Evolutionary conservation across 1,140 invertebrate species (phyloP), one percentile per base, ranked within the genome.

Genomic region (Drosophila ananassae): DNA sequence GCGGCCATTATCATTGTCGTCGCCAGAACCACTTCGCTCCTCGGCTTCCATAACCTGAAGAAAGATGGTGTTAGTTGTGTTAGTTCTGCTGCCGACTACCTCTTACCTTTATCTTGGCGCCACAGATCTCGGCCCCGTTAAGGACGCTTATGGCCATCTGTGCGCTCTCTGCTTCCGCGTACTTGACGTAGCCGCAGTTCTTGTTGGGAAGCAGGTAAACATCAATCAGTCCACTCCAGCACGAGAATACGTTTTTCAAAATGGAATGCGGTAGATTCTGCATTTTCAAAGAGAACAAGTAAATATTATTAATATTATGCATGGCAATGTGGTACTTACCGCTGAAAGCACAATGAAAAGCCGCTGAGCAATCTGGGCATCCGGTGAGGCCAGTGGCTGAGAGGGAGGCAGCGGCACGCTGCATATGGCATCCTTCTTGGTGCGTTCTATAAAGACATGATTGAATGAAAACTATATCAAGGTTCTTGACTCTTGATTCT

Each of bases 181-280:
- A 99, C 89, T 97, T 97, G 0, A 96, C 97, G 92, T 98, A 99
- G 0, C 97, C 97, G 93, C 97, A 98, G 82, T 96, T 97, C 92
- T 96, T 96, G 89, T 97, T 97, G 57, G 95, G 95, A 64, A 98
- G 93, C 91, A 98, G 95, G 81, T 97, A 98, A 3, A 98, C 96
- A 91, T 98, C 97, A 73, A 98, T 98, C 1, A 99, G 93, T 90
- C 97, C 95, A n/a, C 97, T 97, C 93, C 98, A 98, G 79, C 97
- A 94, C 80, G 96, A 96, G 91, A 99, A 99, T 2, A 96, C 95
- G 92, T 98, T 97, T 83, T 95, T 95, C 90, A 99, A 93, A n/a
- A 96, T 94, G 69, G 95, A 94, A 50, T 95, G 94, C 1, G 96
- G 95, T 13, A 97, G 96, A 53, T 97, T 95, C 67, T 95, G 93